Percentiles rank a stretch among this genome's conserved stretches.
phyloP scores from a whole-genome alignment of 1,140 invertebrate genomes.

The Habropoda laboriosa region DNA sequence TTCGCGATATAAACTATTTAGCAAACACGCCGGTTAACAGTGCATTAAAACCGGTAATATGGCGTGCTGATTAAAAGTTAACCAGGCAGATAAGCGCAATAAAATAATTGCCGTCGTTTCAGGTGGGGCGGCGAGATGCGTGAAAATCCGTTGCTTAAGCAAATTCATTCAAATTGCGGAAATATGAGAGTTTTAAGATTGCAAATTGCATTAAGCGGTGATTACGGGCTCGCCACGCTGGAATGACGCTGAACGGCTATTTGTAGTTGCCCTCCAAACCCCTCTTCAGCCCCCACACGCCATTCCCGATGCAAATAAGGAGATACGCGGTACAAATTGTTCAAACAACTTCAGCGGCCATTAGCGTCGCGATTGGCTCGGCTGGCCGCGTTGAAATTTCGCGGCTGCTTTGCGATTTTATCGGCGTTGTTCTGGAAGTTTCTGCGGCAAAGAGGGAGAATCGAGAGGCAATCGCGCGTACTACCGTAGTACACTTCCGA shows the following conservation, averaged over 20 bases:
- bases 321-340: conserved; percentile 34
- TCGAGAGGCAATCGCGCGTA: conserved; percentile 8
- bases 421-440: conserved; percentile 8
- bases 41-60: conserved; percentile 36
- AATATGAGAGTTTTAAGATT: conserved; percentile 55
- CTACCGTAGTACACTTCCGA: background rate
- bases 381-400: background rate
- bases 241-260: conserved; percentile 50
- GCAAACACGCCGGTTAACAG: conserved; percentile 30
- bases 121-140: background rate
- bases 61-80: conserved; percentile 61
- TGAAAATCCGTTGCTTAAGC: conserved; percentile 40
- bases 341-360: conserved; percentile 27
- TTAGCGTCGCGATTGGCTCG: conserved; percentile 10
- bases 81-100: conserved; percentile 52
- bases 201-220: conserved; percentile 57
- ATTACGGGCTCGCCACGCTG: conserved; percentile 44
- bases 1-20: conserved; percentile 42
- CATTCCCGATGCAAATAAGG: conserved; percentile 39
- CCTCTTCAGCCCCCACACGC: background rate
- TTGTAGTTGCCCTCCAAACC: conserved; percentile 2
- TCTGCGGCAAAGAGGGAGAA: background rate
- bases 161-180: conserved; percentile 63
- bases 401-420: conserved; percentile 11
- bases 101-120: conserved; percentile 50